phyloP scores from a whole-genome alignment of 2,113 vertebrate genomes.

The Percopsis transmontana region DNA sequence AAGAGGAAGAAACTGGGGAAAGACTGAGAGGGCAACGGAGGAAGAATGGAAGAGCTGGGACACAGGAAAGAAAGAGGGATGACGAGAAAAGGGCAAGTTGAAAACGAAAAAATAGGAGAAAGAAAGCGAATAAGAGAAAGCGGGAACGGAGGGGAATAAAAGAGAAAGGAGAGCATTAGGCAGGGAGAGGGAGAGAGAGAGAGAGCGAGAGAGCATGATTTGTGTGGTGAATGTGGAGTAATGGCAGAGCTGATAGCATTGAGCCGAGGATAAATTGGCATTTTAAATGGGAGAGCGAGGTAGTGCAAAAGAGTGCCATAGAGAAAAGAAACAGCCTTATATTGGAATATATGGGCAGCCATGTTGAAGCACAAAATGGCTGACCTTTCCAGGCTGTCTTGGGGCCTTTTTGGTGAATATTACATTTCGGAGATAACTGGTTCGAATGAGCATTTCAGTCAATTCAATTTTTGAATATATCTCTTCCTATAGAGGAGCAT shows the following conservation, averaged over 20 bases:
- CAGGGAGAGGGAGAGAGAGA: background rate
- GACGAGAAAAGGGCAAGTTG: background rate
- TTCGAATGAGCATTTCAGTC: background rate
- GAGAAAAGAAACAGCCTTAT: constrained; percentile 60
- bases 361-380: constrained; percentile 77
- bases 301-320: constrained; percentile 55
- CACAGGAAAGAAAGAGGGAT: background rate
- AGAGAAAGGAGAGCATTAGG: constrained; percentile 16
- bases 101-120: background rate
- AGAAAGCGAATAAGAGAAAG: background rate
- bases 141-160: background rate
- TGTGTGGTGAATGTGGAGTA: constrained; percentile 70
- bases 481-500: constrained; percentile 4
- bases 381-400: constrained; percentile 61
- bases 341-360: constrained; percentile 67
- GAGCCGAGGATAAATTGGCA: constrained; percentile 74
- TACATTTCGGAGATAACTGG: constrained; percentile 19
- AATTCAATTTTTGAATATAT: constrained; percentile 9
- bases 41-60: background rate
- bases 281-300: constrained; percentile 74
- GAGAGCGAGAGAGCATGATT: constrained; percentile 48
- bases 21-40: constrained; percentile 7
- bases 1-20: background rate
- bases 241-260: constrained; percentile 75
- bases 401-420: constrained; percentile 40